These are phyloP conservation scores for Mamestra brassicae DNA, from an alignment of 2,888 invertebrate genomes.

Conservation along the genomic window DNA sequence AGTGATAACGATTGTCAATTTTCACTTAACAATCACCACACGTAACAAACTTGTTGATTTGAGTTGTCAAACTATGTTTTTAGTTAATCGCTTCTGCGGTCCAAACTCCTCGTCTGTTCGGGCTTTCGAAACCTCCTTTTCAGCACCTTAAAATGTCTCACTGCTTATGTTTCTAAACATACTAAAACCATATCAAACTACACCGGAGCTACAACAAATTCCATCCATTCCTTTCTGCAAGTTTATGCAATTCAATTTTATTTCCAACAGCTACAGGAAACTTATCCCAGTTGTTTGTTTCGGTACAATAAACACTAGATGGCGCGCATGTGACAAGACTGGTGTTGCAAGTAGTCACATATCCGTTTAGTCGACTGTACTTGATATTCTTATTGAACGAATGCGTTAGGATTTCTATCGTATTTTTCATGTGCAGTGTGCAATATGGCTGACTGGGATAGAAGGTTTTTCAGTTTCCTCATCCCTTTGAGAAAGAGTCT, in stretches of 20 bases:
- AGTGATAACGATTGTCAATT: too few relatives aligned
- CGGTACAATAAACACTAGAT: conserved; percentile 29
- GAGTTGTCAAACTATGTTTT: too few relatives aligned
- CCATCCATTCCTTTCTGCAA: not conserved
- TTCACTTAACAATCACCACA: too few relatives aligned
- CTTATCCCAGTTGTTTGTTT: conserved; percentile 5
- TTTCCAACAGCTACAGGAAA: conserved; percentile 9
- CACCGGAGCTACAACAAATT: not conserved
- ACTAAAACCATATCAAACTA: not conserved
- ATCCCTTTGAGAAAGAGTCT: not conserved
- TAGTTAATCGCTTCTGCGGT: too few relatives aligned
- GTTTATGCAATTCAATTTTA: conserved; percentile 8
- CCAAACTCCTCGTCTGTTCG: too few relatives aligned
- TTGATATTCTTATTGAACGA: not conserved
- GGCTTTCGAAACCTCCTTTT: too few relatives aligned
- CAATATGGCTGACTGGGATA: too few relatives aligned
- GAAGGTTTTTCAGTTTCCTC: not conserved
- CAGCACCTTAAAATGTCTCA: too few relatives aligned
- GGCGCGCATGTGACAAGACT: not conserved
- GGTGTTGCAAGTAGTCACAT: not conserved
- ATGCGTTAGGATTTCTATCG: not conserved
- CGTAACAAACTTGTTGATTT: too few relatives aligned
- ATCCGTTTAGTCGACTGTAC: conserved; percentile 25
- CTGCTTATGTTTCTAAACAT: not conserved
- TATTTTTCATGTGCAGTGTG: not conserved